Conservation (phyloP, 2,888 invertebrate genomes). For the Euplagia quadripunctaria region DNA sequence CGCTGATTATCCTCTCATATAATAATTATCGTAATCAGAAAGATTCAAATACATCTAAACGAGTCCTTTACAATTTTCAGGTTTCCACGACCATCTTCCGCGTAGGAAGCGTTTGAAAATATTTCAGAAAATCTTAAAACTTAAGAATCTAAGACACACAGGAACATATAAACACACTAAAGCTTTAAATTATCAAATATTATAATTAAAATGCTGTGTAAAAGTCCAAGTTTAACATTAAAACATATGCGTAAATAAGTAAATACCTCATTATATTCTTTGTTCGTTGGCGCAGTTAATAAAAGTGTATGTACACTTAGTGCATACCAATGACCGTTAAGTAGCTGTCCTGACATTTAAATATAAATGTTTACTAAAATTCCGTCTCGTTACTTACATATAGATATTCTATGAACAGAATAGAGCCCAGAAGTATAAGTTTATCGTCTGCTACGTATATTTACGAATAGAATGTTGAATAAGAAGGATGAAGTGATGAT, state of each 20-base stretch:
- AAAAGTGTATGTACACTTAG: slow-evolving; percentile 34
- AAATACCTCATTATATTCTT: slow-evolving; percentile 22
- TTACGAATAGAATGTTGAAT: too few species aligned
- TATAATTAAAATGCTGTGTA: background rate
- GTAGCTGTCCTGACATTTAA: slow-evolving; percentile 35
- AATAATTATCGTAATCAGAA: background rate
- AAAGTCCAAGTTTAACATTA: background rate
- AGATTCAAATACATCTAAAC: background rate
- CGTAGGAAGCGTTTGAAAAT: too few species aligned
- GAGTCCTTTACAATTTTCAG: background rate
- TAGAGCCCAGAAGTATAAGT: too few species aligned
- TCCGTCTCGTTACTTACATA: slow-evolving; percentile 10
- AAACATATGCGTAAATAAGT: slow-evolving; percentile 5
- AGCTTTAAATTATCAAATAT: background rate
- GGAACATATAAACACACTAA: too few species aligned
- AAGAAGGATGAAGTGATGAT: too few species aligned
- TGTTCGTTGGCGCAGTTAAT: slow-evolving; percentile 26
- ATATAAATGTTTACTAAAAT: slow-evolving; percentile 43
- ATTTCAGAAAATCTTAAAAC: background rate
- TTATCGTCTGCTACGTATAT: too few species aligned
- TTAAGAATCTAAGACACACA: background rate
- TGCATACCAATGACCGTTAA: slow-evolving; percentile 44
- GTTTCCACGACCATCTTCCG: background rate
- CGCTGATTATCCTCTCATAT: background rate
- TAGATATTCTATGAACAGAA: background rate